Base-by-base conservation (phyloP, 2,113 vertebrate genomes). In the Microtus montanus region DNA sequence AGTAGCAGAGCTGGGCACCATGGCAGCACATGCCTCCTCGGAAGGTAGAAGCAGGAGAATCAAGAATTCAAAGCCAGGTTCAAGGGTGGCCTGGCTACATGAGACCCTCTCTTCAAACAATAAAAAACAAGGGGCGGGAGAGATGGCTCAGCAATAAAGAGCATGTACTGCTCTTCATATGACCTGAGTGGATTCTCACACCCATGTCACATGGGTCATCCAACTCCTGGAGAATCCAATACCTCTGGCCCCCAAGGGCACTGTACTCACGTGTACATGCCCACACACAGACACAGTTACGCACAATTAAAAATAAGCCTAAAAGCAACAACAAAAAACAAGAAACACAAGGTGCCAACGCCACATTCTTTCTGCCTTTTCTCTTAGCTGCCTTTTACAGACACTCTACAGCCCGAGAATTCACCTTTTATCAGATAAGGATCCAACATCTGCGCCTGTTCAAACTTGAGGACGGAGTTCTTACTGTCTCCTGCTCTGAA, bases 401-500 rank as follows among this genome's bases (percentile, higher is more conserved):
- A 61, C 30, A 30, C 35, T 64, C 19, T 54, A 33, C 0, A 5
- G 75, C 89, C 24, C 70, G 58, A 12, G 77, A 26, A 93, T 44
- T 77, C 91, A 99, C 99, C 99, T 99, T 99, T 99, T 97, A 99
- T 99, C 63, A 99, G 98, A 97, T 99, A 99, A 1, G 99, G 99
- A 97, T 99, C 99, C 97, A 99, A 95, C 99, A 99, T 99, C 98
- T 99, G 99, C 14, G 99, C 99, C 97, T 99, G 99, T 93, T 99
- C 99, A 97, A 99, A 99, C 97, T 99, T 99, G 5, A 99, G 98
- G 97, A 99, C 99, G 17, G 99, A 99, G 86, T 99, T 99, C 97
- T 99, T 99, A 49, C 98, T 99, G 98, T 99, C 99, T 75, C 99
- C 99, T 3, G 99, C 99, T 96, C 99, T 98, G 98, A 99, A 99